Conservation (phyloP, 2,888 invertebrate genomes). For the Lasioglossum figueresi region DNA sequence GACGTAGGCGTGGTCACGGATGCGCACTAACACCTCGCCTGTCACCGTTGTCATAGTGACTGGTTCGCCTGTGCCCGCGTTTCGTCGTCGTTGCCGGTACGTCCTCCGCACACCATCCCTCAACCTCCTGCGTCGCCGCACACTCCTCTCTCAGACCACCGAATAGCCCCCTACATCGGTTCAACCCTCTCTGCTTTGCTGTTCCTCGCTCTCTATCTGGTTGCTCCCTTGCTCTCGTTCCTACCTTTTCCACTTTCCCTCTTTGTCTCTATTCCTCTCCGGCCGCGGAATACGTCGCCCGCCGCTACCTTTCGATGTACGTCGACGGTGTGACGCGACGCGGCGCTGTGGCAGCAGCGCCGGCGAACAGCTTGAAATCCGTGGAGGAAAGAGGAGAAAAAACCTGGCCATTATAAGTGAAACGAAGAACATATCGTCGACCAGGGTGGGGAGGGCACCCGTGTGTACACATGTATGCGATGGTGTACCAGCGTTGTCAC, state of each 20-base stretch:
- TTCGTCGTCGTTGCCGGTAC: constrained; percentile 76
- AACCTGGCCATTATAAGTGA: constrained; percentile 21
- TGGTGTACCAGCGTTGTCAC: constrained; percentile 70
- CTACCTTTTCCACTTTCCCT: constrained; percentile 26
- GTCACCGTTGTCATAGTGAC: constrained; percentile 83
- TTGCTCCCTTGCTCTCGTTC: neutral
- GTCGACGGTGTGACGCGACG: constrained; percentile 50
- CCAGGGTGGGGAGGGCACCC: constrained; percentile 16
- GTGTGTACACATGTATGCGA: constrained; percentile 15
- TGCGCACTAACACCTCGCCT: constrained; percentile 83
- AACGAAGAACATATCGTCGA: constrained; percentile 45
- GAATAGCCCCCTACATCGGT: constrained; percentile 65
- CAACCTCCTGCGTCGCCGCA: constrained; percentile 58
- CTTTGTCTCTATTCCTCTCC: constrained; percentile 37
- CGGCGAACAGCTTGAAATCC: constrained; percentile 45
- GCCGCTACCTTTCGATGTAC: constrained; percentile 65
- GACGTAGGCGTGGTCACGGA: constrained; percentile 84
- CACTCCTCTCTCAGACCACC: constrained; percentile 60
- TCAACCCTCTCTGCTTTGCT: constrained; percentile 53
- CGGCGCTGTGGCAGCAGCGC: constrained; percentile 1
- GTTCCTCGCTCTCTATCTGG: constrained; percentile 17
- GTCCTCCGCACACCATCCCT: constrained; percentile 63
- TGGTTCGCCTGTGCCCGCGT: constrained; percentile 80
- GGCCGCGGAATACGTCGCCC: constrained; percentile 41
- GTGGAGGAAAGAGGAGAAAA: constrained; percentile 51